A percentile compares a stretch with the other conserved stretches of the same genome.
These are phyloP conservation scores for Adelphocoris suturalis DNA, from an alignment of 2,888 invertebrate genomes.

Conservation along the genomic window DNA sequence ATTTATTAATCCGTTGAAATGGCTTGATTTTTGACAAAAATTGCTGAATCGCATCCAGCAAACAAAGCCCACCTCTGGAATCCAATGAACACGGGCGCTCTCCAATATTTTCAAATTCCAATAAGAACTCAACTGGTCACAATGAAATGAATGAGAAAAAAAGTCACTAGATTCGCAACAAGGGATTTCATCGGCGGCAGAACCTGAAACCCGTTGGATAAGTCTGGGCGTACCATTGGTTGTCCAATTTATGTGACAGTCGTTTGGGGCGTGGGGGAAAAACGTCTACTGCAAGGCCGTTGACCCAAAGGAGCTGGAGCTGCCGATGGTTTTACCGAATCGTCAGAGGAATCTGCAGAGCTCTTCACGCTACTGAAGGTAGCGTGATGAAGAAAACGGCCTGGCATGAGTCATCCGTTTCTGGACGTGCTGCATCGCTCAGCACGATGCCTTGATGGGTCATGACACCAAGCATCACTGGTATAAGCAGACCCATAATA, in stretches of 20 bases:
- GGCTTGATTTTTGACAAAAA: too few species aligned
- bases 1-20: too few species aligned
- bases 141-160: too few species aligned
- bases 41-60: too few species aligned
- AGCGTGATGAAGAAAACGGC: background rate
- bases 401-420: background rate
- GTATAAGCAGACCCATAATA: too few species aligned
- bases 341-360: constrained; percentile 24
- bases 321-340: constrained; percentile 23
- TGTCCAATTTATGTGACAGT: constrained; percentile 62
- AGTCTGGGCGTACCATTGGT: background rate
- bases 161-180: background rate
- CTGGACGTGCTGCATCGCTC: background rate
- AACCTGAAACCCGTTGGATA: constrained; percentile 46
- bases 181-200: constrained; percentile 25
- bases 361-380: background rate
- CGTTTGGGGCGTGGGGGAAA: constrained; percentile 58
- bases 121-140: too few species aligned
- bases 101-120: background rate
- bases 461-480: too few species aligned
- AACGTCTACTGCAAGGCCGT: constrained; percentile 56
- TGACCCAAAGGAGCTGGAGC: constrained; percentile 38
- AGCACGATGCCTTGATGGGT: too few species aligned
- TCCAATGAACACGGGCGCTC: too few species aligned
- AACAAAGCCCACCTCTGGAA: too few species aligned